phyloP scores from a whole-genome alignment of 2,888 invertebrate genomes.

The Catocala fraxini region DNA sequence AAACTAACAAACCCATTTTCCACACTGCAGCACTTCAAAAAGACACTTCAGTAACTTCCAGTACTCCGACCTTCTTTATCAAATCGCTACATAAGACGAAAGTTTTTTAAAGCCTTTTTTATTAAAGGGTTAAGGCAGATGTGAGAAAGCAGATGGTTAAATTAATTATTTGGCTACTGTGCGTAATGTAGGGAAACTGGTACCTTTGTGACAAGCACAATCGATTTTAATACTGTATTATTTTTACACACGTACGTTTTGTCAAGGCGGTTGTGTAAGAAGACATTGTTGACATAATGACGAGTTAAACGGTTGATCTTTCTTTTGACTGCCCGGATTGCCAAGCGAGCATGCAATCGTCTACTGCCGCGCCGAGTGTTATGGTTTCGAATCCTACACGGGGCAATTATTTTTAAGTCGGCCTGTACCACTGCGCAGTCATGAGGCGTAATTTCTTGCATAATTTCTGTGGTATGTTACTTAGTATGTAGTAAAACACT shows the following conservation, averaged over 20 bases:
- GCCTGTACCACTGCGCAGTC: too few species aligned
- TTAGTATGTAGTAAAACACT: too few species aligned
- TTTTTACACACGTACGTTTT: conserved; percentile 40
- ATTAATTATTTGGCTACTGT: conserved; percentile 76
- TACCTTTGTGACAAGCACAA: conserved; percentile 29
- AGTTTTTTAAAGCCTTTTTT: conserved; percentile 55
- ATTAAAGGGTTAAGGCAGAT: conserved; percentile 75
- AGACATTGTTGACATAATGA: neutral
- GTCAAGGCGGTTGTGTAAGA: neutral
- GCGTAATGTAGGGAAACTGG: conserved; percentile 36
- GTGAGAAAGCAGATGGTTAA: conserved; percentile 70
- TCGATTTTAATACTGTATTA: conserved; percentile 33
- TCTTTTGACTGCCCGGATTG: too few species aligned
- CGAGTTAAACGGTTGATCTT: too few species aligned
- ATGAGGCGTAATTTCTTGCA: too few species aligned
- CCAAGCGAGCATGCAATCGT: too few species aligned
- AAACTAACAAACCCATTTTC: conserved; percentile 48
- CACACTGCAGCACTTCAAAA: conserved; percentile 32
- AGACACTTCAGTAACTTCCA: conserved; percentile 33
- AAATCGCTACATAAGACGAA: conserved; percentile 37
- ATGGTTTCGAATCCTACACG: too few species aligned
- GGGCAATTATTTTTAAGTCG: too few species aligned
- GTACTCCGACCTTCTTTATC: conserved; percentile 34
- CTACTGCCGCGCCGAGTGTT: too few species aligned
- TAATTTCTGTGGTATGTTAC: too few species aligned